Conservation (phyloP, 2,888 invertebrate genomes). For the Celastrina argiolus region DNA sequence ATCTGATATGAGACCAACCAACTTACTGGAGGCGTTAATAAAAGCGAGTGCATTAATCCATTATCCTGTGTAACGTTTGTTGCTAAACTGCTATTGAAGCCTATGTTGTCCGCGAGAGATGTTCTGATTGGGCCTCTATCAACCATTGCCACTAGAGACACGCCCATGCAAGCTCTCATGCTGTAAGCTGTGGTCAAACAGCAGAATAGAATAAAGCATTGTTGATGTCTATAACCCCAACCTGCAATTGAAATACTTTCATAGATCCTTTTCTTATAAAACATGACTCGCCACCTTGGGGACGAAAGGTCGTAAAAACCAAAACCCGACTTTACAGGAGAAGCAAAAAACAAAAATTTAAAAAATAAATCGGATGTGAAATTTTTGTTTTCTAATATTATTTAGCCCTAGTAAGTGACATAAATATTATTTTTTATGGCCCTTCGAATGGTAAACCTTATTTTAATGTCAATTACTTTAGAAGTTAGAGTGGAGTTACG, state of each 20-base stretch:
- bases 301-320: too few species aligned
- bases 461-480: too few species aligned
- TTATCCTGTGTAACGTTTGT: background rate
- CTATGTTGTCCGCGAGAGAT: background rate
- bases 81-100: background rate
- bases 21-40: conserved; percentile 53
- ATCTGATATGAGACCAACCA: background rate
- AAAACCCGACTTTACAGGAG: too few species aligned
- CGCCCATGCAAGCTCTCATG: conserved; percentile 80
- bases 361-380: too few species aligned
- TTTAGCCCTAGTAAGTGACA: too few species aligned
- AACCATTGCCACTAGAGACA: conserved; percentile 82
- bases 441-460: too few species aligned
- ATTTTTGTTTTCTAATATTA: too few species aligned
- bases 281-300: too few species aligned
- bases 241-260: conserved; percentile 39
- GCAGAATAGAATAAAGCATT: conserved; percentile 77
- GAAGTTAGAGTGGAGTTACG: too few species aligned
- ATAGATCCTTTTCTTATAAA: background rate
- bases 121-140: conserved; percentile 27
- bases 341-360: too few species aligned
- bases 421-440: too few species aligned
- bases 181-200: conserved; percentile 79
- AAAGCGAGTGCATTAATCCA: conserved; percentile 43
- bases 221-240: conserved; percentile 75